A percentile compares a stretch with the other conserved stretches of the same genome.
Evolutionary conservation across 2,888 invertebrate genomes (phyloP).

Genomic region (Anorthoa munda): DNA sequence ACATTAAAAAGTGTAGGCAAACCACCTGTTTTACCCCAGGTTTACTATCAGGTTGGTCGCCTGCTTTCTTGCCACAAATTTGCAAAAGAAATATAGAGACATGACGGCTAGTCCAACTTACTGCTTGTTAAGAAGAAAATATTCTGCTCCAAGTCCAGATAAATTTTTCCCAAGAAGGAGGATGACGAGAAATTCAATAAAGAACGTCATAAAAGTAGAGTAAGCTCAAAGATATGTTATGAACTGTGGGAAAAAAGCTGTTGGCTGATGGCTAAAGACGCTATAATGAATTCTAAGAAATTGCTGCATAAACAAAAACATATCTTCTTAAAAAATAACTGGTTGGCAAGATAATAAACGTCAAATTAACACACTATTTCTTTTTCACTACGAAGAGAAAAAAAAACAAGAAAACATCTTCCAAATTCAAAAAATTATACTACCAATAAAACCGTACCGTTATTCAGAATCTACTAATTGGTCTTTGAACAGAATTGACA

Average conservation of each 20-base stretch:
- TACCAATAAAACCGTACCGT: conserved; percentile 37
- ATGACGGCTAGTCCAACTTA: too few relatives aligned
- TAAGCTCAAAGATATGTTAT: neutral
- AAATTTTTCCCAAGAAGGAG: too few relatives aligned
- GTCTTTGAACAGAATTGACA: conserved; percentile 46
- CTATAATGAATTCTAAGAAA: conserved; percentile 3
- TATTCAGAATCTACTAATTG: conserved; percentile 52
- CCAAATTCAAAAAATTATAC: conserved; percentile 18
- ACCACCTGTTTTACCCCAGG: too few relatives aligned
- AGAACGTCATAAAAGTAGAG: too few relatives aligned
- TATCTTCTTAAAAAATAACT: conserved; percentile 15
- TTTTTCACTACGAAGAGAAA: conserved; percentile 3
- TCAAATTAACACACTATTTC: conserved; percentile 22
- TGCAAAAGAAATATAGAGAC: too few relatives aligned
- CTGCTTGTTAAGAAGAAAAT: too few relatives aligned
- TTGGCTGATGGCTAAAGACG: neutral
- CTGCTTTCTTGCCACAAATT: too few relatives aligned
- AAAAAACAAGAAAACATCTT: neutral
- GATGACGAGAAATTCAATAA: too few relatives aligned
- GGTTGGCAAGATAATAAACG: conserved; percentile 32
- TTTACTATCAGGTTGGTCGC: too few relatives aligned
- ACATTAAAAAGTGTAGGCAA: too few relatives aligned
- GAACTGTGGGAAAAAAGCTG: neutral
- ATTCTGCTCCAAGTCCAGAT: too few relatives aligned
- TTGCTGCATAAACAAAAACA: conserved; percentile 13